These are phyloP conservation scores for Tetrax tetrax DNA, from an alignment of 2,113 vertebrate genomes.

Conservation along the genomic window DNA sequence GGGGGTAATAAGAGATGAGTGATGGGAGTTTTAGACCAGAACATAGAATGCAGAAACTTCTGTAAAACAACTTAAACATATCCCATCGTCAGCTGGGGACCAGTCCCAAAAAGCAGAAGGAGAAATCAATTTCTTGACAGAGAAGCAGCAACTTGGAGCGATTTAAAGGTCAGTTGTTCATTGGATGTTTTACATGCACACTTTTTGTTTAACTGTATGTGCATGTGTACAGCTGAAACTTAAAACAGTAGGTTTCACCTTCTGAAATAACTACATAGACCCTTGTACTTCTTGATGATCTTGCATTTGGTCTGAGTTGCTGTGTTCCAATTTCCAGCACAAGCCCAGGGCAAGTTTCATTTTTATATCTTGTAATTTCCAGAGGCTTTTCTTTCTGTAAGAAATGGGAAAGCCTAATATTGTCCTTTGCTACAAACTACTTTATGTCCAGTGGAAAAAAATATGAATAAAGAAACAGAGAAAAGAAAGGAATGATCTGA, in stretches of 20 bases:
- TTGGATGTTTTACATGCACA: not conserved
- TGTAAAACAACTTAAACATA: not conserved
- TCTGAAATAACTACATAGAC: not conserved
- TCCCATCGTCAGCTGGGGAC: not conserved
- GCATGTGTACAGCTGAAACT: not conserved
- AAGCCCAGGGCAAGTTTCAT: not conserved
- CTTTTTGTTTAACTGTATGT: not conserved
- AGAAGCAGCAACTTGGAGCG: not conserved
- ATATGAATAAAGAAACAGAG: not conserved
- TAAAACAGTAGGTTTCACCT: not conserved
- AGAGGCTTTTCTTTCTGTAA: not conserved
- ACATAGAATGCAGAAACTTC: not conserved
- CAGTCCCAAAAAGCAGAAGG: not conserved
- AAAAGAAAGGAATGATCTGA: not conserved
- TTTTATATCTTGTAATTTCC: not conserved
- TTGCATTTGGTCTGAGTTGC: not conserved
- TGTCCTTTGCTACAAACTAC: not conserved
- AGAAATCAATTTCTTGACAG: not conserved
- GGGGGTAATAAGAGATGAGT: not conserved
- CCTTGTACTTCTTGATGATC: not conserved
- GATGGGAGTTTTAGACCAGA: not conserved
- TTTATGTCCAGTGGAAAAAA: not conserved
- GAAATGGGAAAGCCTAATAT: not conserved
- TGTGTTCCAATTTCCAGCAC: not conserved
- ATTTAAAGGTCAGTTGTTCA: not conserved